Percentiles rank a stretch among this genome's conserved stretches.
These are phyloP conservation scores for Oscheius onirici DNA, from an alignment of 2,888 invertebrate species.

Conservation along the genomic window DNA sequence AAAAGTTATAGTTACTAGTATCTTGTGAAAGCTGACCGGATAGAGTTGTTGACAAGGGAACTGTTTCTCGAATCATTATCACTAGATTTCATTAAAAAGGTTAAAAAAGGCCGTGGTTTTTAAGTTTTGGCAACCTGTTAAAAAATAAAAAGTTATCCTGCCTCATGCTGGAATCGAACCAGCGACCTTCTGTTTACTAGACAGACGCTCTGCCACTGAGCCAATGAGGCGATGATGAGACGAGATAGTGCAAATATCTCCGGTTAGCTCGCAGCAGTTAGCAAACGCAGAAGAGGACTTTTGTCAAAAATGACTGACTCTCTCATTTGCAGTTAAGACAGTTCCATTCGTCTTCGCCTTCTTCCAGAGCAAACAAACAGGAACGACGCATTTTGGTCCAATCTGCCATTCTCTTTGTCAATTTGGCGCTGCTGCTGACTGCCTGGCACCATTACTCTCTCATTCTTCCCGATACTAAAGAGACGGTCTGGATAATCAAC, in stretches of 20 bases:
- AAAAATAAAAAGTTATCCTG: no score
- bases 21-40: no score
- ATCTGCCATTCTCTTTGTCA: conserved; percentile 19
- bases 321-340: not conserved
- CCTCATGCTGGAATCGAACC: conserved; percentile 68
- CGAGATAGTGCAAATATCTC: no score
- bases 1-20: no score
- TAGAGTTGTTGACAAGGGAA: no score
- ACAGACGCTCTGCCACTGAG: conserved; percentile 69
- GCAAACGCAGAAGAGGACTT: no score
- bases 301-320: no score
- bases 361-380: not conserved
- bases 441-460: conserved; percentile 26
- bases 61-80: no score
- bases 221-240: conserved; percentile 67
- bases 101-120: not conserved
- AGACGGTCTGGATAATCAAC: conserved; percentile 20
- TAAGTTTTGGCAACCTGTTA: no score
- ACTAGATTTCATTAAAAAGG: no score
- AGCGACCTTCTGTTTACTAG: conserved; percentile 70
- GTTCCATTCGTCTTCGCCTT: not conserved
- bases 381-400: conserved; percentile 17
- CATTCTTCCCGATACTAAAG: conserved; percentile 1
- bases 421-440: conserved; percentile 11
- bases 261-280: no score